These are phyloP conservation scores for Poeciliopsis turrubarensis DNA, from an alignment of 2,113 vertebrate genomes.

Conservation along the genomic window DNA sequence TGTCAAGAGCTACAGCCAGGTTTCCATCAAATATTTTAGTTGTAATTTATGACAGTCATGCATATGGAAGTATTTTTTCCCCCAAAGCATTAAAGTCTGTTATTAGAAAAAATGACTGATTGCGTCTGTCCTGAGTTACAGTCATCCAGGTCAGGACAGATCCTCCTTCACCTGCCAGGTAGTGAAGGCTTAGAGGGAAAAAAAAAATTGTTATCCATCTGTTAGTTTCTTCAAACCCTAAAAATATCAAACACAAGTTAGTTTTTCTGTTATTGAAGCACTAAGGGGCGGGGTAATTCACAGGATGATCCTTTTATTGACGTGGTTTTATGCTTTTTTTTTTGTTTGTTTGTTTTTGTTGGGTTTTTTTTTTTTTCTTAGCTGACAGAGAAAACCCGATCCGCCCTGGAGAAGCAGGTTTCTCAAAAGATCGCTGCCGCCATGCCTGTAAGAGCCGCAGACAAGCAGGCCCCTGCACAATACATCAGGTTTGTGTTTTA, in stretches of 20 bases:
- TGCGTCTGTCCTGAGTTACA: not conserved
- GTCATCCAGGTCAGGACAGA: not conserved
- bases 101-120: not conserved
- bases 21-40: not conserved
- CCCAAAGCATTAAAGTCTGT: not conserved
- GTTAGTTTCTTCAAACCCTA: too few relatives aligned
- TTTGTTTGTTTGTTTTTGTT: too few relatives aligned
- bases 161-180: not conserved
- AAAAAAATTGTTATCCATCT: not conserved
- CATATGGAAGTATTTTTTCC: not conserved
- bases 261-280: not conserved
- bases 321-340: constrained; percentile 35
- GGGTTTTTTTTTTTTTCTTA: constrained; percentile 70
- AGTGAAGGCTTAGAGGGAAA: not conserved
- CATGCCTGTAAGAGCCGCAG: constrained; percentile 97
- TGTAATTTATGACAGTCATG: not conserved
- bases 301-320: not conserved
- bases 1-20: not conserved
- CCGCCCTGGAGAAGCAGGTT: constrained; percentile 92
- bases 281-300: not conserved
- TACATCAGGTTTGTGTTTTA: constrained; percentile 88
- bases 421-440: constrained; percentile 98
- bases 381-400: constrained; percentile 96
- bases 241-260: not conserved
- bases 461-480: constrained; percentile 96